Conservation (phyloP, 2,888 invertebrate species). For the Diploptera punctata region DNA sequence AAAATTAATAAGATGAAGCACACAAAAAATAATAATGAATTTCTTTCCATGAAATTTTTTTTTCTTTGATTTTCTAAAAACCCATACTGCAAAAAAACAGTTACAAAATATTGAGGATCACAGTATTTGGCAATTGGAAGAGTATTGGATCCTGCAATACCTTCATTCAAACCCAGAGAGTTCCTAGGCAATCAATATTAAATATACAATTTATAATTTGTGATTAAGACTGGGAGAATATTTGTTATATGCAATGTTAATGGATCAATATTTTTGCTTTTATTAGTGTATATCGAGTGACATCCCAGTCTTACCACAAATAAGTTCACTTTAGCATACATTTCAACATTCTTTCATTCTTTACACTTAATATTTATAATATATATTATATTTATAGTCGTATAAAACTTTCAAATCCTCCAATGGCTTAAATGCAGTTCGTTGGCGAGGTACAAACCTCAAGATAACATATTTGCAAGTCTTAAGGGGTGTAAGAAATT, state of each 20-base stretch:
- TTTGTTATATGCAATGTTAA: constrained; percentile 31
- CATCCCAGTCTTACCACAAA: constrained; percentile 34
- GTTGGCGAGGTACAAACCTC: not conserved
- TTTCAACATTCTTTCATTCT: constrained; percentile 15
- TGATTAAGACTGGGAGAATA: constrained; percentile 35
- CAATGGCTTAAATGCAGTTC: constrained; percentile 39
- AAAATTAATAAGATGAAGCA: constrained; percentile 30
- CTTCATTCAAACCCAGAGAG: constrained; percentile 2
- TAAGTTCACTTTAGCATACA: constrained; percentile 16
- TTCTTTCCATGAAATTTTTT: not conserved
- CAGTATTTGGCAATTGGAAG: constrained; percentile 25
- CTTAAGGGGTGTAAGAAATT: constrained; percentile 11
- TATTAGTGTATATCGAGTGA: constrained; percentile 28
- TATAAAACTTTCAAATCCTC: constrained; percentile 43
- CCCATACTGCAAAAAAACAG: constrained; percentile 10
- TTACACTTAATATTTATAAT: constrained; percentile 39
- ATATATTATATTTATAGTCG: constrained; percentile 41
- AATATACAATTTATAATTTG: constrained; percentile 36
- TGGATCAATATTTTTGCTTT: constrained; percentile 28
- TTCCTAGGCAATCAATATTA: constrained; percentile 31
- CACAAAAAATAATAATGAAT: constrained; percentile 11
- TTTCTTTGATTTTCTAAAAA: constrained; percentile 1
- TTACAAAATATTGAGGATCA: constrained; percentile 1
- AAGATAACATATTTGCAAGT: constrained; percentile 1
- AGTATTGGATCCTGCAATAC: constrained; percentile 28